Evolutionary conservation across 2,113 vertebrate species (phyloP).

Genomic region (Percopsis transmontana): DNA sequence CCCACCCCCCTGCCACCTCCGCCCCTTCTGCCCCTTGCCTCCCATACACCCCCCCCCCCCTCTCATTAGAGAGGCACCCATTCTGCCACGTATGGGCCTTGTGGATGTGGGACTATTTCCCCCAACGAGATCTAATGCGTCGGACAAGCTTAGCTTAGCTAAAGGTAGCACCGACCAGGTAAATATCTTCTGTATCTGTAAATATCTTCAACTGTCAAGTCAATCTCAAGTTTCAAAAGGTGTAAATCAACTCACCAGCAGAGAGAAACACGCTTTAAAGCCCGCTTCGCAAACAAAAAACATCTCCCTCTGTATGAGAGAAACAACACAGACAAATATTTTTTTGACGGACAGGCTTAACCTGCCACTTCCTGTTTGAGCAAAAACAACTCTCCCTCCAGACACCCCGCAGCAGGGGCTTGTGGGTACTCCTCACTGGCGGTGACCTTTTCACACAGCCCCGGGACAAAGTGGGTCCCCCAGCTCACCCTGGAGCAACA

Average conservation of each 20-base stretch:
- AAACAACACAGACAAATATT: constrained; percentile 36
- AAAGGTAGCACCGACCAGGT: too few relatives aligned
- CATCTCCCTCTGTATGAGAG: constrained; percentile 32
- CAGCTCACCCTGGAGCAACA: constrained; percentile 68
- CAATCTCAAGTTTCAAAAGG: background rate
- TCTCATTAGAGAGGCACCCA: constrained; percentile 64
- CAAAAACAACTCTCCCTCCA: constrained; percentile 68
- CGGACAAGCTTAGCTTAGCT: too few relatives aligned
- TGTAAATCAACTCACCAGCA: background rate
- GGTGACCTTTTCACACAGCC: constrained; percentile 78
- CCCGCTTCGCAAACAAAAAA: constrained; percentile 24
- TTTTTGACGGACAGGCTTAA: constrained; percentile 65
- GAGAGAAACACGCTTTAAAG: constrained; percentile 19
- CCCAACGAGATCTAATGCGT: too few relatives aligned
- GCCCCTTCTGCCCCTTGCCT: constrained; percentile 32
- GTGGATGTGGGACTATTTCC: background rate
- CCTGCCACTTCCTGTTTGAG: constrained; percentile 75
- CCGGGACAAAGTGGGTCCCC: constrained; percentile 71
- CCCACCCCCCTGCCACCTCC: constrained; percentile 57
- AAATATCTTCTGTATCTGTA: too few relatives aligned
- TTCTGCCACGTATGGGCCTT: constrained; percentile 11
- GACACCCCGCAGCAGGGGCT: constrained; percentile 69
- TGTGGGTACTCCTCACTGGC: constrained; percentile 67
- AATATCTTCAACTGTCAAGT: too few relatives aligned
- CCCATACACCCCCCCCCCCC: background rate